Conservation (phyloP, 2,888 invertebrate genomes). For the Macrosoma leucophasiata region DNA sequence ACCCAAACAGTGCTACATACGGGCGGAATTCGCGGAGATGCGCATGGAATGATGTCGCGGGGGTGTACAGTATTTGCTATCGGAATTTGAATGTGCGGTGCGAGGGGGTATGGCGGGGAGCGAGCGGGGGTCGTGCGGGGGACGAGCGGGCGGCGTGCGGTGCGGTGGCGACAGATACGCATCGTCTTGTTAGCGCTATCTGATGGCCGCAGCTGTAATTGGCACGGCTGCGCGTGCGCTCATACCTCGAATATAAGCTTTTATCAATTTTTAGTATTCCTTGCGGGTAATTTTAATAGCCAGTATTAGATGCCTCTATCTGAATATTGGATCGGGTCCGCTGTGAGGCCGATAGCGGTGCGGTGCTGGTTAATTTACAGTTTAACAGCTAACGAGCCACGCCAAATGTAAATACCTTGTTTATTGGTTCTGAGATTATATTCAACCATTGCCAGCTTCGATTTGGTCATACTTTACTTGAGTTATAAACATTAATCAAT, state of each 20-base stretch:
- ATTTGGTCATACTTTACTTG: no score
- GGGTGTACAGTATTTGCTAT: slow-evolving; percentile 48
- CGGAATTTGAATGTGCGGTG: slow-evolving; percentile 59
- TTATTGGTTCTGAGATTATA: no score
- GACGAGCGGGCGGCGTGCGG: slow-evolving; percentile 34
- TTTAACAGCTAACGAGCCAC: no score
- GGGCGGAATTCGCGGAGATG: slow-evolving; percentile 16
- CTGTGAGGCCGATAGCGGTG: no score
- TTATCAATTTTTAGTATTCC: slow-evolving; percentile 40
- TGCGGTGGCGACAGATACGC: slow-evolving; percentile 49
- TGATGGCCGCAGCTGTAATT: slow-evolving; percentile 68
- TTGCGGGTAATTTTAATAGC: slow-evolving; percentile 32
- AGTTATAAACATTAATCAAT: no score
- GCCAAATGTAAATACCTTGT: no score
- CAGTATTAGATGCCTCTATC: slow-evolving; percentile 30
- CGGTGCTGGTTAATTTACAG: no score
- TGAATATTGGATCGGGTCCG: no score
- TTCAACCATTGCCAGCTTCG: no score
- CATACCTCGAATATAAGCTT: slow-evolving; percentile 31
- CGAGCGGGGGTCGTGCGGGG: no score
- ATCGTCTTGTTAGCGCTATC: slow-evolving; percentile 73
- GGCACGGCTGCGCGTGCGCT: slow-evolving; percentile 55
- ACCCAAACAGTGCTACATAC: slow-evolving; percentile 1
- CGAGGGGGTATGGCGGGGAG: no score
- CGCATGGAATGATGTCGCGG: slow-evolving; percentile 46